These are phyloP conservation scores for Mobula hypostoma DNA, from an alignment of 2,113 vertebrate genomes.

Conservation along the genomic window DNA sequence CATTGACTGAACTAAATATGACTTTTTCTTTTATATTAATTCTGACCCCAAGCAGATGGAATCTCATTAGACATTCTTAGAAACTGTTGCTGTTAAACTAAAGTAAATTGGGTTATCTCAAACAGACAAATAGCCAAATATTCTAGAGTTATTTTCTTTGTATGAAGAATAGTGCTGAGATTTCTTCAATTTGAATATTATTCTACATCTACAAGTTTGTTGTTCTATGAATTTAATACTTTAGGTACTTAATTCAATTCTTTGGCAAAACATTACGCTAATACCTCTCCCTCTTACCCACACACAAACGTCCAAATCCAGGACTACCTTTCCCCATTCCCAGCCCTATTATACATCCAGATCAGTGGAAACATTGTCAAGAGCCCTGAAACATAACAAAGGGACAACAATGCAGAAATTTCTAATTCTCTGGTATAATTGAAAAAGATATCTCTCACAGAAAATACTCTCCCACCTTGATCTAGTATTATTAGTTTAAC, in stretches of 20 bases:
- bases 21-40: not conserved
- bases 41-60: not conserved
- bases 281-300: too few species aligned
- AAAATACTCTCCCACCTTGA: not conserved
- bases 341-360: too few species aligned
- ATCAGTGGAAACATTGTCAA: not conserved
- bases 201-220: not conserved
- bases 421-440: not conserved
- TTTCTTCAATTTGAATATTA: not conserved
- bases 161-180: not conserved
- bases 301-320: too few species aligned
- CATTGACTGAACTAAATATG: not conserved
- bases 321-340: too few species aligned
- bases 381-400: not conserved
- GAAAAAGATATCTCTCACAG: not conserved
- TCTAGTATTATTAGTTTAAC: not conserved
- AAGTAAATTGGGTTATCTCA: not conserved
- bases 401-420: not conserved
- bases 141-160: not conserved
- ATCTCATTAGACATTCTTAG: not conserved
- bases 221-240: not conserved
- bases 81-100: not conserved
- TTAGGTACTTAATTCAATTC: not conserved
- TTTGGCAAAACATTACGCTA: not conserved
- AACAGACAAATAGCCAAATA: not conserved